Base-by-base conservation (phyloP, 2,888 invertebrate species). In the Archaeoteleia sp. region DNA sequence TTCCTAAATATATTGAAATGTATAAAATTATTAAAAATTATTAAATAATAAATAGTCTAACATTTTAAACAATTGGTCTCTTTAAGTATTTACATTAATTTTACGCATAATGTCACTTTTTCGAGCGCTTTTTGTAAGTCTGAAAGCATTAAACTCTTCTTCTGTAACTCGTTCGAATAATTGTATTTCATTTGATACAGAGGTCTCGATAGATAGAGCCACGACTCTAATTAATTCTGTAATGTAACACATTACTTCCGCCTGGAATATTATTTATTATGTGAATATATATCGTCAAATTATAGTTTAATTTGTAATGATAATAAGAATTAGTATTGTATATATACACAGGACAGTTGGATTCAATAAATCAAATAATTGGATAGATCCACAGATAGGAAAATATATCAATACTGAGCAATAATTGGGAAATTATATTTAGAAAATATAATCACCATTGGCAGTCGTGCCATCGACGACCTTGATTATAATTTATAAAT, bases 91-190 rank as follows among this genome's bases (percentile, higher is more conserved):
- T 74, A 93, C 94, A 86, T 91, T 91, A 81, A 94, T 89, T 75
- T 89, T 89, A 12, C 87, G 87, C 1, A 94, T 81, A 25, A 95
- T 87, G 70, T 89, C 89, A 23, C 87, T 86, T 63, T 91, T 88
- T 71, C 92, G 87, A 72, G 93, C 92, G 4, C 85, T 74, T 81
- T 93, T 93, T 1, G 89, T 89, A 0, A 92, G 91, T 72, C 92
- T 88, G 67, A 94, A 91, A 0, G 92, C 90, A 76, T 95, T 93
- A 92, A 94, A 95, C 86, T 95, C 94, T 81, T 95, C 95, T 73
- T 93, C 93, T 0, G 93, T 94, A 1, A 94, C 91, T 82, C 91
- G 91, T 1, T 90, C 89, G 2, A 92, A 91, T 29, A 92, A 87
- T 17, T 92, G 90, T 46, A 90, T 87, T 85, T 95, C 94, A 30